These are phyloP conservation scores for Fukomys damarensis DNA, from an alignment of 2,113 vertebrate species.

Conservation along the genomic window DNA sequence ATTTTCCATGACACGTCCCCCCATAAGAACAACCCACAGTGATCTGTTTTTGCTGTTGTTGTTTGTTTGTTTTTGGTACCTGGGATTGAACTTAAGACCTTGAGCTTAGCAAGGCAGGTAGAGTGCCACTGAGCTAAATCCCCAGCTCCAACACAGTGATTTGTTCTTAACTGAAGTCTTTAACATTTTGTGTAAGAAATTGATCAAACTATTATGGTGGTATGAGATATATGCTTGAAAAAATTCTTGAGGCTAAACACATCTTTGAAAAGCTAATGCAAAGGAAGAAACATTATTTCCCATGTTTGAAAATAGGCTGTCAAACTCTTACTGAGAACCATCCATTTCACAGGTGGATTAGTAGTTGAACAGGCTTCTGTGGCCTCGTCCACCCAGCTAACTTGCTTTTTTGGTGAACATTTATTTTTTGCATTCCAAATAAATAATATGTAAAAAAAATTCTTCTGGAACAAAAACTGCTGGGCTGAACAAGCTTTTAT, in stretches of 20 bases:
- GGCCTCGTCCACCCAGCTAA: not conserved
- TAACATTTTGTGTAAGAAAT: not conserved
- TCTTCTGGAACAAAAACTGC: not conserved
- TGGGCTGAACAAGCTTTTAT: not conserved
- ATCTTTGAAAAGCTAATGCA: not conserved
- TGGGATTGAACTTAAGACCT: too few relatives aligned
- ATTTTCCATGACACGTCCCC: not conserved
- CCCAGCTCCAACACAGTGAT: too few relatives aligned
- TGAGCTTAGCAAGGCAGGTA: too few relatives aligned
- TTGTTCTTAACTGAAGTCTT: not conserved
- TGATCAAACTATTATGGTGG: not conserved
- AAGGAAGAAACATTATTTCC: not conserved
- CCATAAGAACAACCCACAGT: not conserved
- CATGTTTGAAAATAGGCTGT: not conserved
- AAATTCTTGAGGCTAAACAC: not conserved
- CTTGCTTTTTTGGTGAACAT: not conserved
- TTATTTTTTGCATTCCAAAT: not conserved
- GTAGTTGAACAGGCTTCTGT: not conserved
- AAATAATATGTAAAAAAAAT: not conserved
- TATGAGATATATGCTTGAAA: not conserved
- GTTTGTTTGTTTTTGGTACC: too few relatives aligned
- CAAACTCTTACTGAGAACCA: not conserved
- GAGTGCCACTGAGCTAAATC: too few relatives aligned
- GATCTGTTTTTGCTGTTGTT: too few relatives aligned
- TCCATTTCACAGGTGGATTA: not conserved